Evolutionary conservation across 2,888 invertebrate genomes (phyloP).

Genomic region (Abscondita cerata): DNA sequence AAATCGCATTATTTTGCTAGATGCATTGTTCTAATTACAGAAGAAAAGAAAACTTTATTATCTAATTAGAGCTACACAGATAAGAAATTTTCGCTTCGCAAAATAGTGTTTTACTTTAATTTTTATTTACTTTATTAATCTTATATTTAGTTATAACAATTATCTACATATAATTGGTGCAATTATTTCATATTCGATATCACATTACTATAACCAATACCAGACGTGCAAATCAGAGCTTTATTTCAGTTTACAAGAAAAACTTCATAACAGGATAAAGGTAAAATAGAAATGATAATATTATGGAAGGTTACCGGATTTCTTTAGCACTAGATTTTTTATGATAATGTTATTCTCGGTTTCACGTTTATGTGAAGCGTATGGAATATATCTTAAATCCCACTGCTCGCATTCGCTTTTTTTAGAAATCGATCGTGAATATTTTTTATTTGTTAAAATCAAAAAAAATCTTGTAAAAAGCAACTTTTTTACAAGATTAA

Average conservation of each 20-base stretch:
- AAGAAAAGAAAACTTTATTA: too few species aligned
- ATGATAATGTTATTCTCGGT: slow-evolving; percentile 11
- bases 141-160: too few species aligned
- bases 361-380: slow-evolving; percentile 11
- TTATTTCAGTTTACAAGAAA: not conserved
- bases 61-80: too few species aligned
- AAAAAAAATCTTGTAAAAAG: not conserved
- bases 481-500: too few species aligned
- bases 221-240: not conserved
- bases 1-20: too few species aligned
- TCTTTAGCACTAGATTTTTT: slow-evolving; percentile 12
- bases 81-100: too few species aligned
- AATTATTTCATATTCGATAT: too few species aligned
- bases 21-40: too few species aligned
- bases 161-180: too few species aligned
- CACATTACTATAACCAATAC: too few species aligned
- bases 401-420: slow-evolving; percentile 6
- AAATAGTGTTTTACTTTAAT: too few species aligned
- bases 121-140: too few species aligned
- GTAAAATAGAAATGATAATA: slow-evolving; percentile 10
- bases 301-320: slow-evolving; percentile 11
- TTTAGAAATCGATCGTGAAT: not conserved
- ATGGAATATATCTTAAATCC: slow-evolving; percentile 11
- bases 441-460: slow-evolving; percentile 10
- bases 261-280: slow-evolving; percentile 6